Base-by-base conservation (phyloP, 2,888 invertebrate species). In the Hanleya hanleyi region DNA sequence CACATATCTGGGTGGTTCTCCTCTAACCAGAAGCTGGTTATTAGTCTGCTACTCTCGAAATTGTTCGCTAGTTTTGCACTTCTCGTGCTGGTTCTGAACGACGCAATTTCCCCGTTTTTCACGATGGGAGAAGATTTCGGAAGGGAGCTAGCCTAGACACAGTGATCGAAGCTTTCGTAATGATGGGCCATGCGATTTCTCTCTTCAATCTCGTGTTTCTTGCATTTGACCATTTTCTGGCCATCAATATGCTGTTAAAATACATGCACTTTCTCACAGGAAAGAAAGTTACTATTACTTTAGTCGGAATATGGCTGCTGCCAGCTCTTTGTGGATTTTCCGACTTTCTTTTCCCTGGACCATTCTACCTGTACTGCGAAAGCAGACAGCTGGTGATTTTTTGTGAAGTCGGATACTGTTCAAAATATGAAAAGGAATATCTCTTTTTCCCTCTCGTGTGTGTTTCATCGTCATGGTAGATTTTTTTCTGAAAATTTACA, bases 211-310 rank as follows among this genome's bases (percentile, higher is more conserved):
- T 86, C 6, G 67, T 81, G n/a, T 79, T 80, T 7, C 84, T 86
- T 82, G 85, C 86, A 0, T 37, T 83, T 3, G 86, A 85, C 66
- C 86, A 85, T 69, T 85, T 84, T 62, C 77, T 84, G 6, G 85
- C 84, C 1, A 84, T 86, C 50, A 79, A 83, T 70, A 72, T 78
- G 22, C 85, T 85, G 3, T 67, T 85, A 4, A 78, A 79, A 38
- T 85, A 85, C 70, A 71, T 73, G 3, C 64, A 71, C 29, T 71
- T 80, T n/a, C 77, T 85, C 78, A 81, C 77, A 36, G 67, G 70
- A 22, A 70, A 73, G 26, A 76, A 76, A 4, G 82, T 79, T 26
- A 79, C 73, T 64, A 70, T 80, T 2, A 49, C 83, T 7, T 82
- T 86, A 32, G 69, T 74, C 1, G 33, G 73, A 12, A 66, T 86